Evolutionary conservation across 2,797 vertebrate species (phyloP), one percentile per base, ranked within the genome.

Genomic region (Pseudotriccus pelzelni): DNA sequence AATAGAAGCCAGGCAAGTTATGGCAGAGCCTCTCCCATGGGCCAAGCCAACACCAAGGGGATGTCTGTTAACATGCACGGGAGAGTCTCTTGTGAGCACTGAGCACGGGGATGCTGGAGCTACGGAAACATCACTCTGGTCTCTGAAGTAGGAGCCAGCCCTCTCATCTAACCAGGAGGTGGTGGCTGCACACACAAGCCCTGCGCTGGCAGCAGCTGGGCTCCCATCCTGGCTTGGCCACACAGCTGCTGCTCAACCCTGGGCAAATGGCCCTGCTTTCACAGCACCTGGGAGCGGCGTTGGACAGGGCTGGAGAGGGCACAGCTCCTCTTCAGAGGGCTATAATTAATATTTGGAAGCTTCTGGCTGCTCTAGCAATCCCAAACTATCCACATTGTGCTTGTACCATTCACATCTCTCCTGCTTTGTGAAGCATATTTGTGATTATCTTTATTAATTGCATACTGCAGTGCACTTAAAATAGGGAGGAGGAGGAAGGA

Each of bases 381-480:
- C 47, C 50, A 28, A 30, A 37, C 59, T 62, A 20, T 55, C 50
- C 74, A 47, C 28, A 0, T 3, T 47, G 58, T 80, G 68, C 47
- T 73, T 63, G 30, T 88, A 60, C 75, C 53, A 32, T 58, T 92
- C 73, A n/a, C 59, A 12, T 76, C 60, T 64, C 50, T 91, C 62
- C 66, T 53, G 50, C 58, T 91, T 89, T 73, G 41, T n/a, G 59
- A 58, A 89, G 44, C 23, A 1, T 63, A 83, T 76, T 75, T 92
- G 85, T 89, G 37, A 80, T 68, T 84, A 80, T 66, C 59, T 84
- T 39, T 66, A 89, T 80, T 93, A 89, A 85, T 89, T 77, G 55
- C 50, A 28, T 53, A 47, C 34, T 18, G n/a, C 60, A 60, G 14
- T 53, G 37, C 36, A 43, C n/a, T 68, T 91, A 68, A 91, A 87